Evolutionary conservation across 2,113 vertebrate species (phyloP).

Genomic region (Scomber japonicus): DNA sequence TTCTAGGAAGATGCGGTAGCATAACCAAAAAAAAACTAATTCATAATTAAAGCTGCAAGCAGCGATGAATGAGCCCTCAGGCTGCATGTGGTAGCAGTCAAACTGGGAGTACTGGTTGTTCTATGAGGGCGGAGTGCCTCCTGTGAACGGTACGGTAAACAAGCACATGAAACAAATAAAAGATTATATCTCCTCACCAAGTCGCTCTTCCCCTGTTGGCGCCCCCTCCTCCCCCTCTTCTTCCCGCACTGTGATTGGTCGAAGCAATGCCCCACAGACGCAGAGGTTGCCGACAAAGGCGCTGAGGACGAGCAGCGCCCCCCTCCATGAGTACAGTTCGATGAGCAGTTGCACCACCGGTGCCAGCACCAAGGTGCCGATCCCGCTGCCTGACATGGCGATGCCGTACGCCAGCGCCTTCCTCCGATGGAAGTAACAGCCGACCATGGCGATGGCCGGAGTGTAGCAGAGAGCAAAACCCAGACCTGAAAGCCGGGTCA

Average conservation of each 20-base stretch:
- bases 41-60: too few species aligned
- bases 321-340: conserved; percentile 93
- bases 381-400: conserved; percentile 96
- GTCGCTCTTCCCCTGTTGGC: background rate
- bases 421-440: conserved; percentile 91
- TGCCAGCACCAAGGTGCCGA: conserved; percentile 94
- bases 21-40: too few species aligned
- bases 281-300: conserved; percentile 95
- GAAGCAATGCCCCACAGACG: conserved; percentile 93
- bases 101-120: too few species aligned
- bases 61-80: too few species aligned
- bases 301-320: conserved; percentile 93
- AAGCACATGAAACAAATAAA: too few species aligned
- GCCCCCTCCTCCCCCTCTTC: conserved; percentile 46
- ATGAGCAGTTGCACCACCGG: conserved; percentile 94
- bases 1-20: too few species aligned
- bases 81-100: too few species aligned
- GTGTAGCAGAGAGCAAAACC: conserved; percentile 96
- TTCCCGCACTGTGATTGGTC: conserved; percentile 87
- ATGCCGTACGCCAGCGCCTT: conserved; percentile 94
- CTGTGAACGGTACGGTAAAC: too few species aligned
- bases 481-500: conserved; percentile 82
- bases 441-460: conserved; percentile 95
- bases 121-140: too few species aligned
- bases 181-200: background rate